Conservation (phyloP, 1,140 invertebrate species). For the Drosophila sturtevanti region DNA sequence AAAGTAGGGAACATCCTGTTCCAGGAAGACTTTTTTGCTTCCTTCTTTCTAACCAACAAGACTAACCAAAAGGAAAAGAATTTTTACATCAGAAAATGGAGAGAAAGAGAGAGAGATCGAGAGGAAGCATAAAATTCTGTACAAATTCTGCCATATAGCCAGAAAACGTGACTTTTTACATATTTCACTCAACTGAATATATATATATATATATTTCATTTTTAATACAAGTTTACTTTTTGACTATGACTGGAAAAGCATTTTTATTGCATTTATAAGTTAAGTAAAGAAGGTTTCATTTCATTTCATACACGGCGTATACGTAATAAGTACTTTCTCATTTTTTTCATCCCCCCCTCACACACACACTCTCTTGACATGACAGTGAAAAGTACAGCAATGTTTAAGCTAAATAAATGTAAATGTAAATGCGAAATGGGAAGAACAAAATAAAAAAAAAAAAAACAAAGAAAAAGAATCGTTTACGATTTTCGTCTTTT, state of each 20-base stretch:
- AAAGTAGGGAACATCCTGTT: neutral
- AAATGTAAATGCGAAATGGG: constrained; percentile 4
- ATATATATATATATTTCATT: neutral
- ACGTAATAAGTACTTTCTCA: constrained; percentile 13
- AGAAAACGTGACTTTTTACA: constrained; percentile 6
- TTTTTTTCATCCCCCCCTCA: neutral
- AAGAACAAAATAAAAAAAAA: neutral
- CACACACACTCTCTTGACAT: neutral
- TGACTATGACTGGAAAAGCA: constrained; percentile 3
- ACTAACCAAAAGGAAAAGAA: neutral
- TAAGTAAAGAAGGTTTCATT: neutral
- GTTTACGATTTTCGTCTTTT: constrained; percentile 35
- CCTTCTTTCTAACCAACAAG: neutral
- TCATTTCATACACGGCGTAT: constrained; percentile 18
- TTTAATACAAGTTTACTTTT: neutral
- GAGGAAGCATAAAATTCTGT: neutral
- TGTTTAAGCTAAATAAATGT: constrained; percentile 7
- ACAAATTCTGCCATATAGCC: neutral
- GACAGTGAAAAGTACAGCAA: constrained; percentile 1
- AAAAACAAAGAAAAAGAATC: constrained; percentile 38
- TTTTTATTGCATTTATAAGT: neutral
- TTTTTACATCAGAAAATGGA: neutral
- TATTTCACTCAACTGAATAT: neutral
- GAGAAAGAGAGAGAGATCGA: too few relatives aligned
- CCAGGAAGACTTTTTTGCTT: neutral